Evolutionary conservation across 1,140 invertebrate genomes (phyloP).

Genomic region (Papilio xuthus): DNA sequence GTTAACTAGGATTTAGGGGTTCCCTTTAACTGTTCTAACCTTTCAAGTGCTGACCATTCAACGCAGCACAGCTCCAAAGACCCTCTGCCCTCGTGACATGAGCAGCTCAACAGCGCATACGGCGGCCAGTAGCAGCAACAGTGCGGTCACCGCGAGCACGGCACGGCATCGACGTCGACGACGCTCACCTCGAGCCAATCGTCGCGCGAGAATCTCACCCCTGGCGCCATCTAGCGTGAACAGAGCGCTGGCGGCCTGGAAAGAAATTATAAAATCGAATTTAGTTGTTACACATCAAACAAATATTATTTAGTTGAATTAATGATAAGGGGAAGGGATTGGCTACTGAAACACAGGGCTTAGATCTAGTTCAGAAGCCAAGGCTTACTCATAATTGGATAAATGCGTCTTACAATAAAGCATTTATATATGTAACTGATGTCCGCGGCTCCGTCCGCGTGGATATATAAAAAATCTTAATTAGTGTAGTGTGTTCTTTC

Average conservation of each 20-base stretch:
- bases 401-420: no score
- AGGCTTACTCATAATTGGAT: no score
- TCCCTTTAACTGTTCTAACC: neutral
- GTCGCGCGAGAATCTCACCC: conserved; percentile 62
- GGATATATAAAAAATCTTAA: no score
- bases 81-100: conserved; percentile 67
- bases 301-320: no score
- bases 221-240: conserved; percentile 70
- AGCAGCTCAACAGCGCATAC: conserved; percentile 70
- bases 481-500: no score
- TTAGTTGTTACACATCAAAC: no score
- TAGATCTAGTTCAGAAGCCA: no score
- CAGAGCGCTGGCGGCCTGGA: conserved; percentile 72
- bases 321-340: no score
- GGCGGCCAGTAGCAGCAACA: conserved; percentile 64
- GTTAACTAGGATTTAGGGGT: conserved; percentile 5
- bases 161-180: conserved; percentile 62
- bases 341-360: no score
- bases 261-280: conserved; percentile 13
- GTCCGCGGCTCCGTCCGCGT: no score
- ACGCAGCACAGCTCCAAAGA: conserved; percentile 69
- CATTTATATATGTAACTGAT: no score
- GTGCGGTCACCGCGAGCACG: conserved; percentile 55
- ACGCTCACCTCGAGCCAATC: conserved; percentile 59
- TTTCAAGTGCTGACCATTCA: conserved; percentile 42